Evolutionary conservation across 2,113 vertebrate species (phyloP).

Genomic region (Ammodytes marinus): DNA sequence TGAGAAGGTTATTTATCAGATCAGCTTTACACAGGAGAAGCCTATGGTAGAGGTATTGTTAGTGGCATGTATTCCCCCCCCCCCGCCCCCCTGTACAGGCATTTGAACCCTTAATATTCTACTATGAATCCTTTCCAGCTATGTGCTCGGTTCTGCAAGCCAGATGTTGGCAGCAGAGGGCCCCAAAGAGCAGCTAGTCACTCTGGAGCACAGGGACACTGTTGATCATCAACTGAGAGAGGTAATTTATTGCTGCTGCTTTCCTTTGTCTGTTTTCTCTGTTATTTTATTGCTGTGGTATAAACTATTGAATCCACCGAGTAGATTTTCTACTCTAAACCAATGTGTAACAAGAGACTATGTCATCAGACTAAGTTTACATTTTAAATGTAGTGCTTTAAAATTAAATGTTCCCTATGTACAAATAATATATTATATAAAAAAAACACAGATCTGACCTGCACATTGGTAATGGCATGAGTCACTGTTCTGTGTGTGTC

Average conservation of each 20-base stretch:
- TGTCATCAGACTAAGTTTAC: not conserved
- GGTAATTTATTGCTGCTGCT: constrained; percentile 73
- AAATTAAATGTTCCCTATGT: not conserved
- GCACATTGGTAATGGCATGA: not conserved
- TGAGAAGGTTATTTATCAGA: not conserved
- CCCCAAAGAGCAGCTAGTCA: constrained; percentile 75
- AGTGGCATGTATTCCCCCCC: no score
- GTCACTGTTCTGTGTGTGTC: not conserved
- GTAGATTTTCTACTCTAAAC: not conserved
- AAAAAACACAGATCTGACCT: not conserved
- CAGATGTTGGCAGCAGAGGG: constrained; percentile 78
- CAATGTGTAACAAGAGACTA: not conserved
- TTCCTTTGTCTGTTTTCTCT: constrained; percentile 65
- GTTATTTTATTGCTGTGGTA: constrained; percentile 4
- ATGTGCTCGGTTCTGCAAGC: constrained; percentile 78
- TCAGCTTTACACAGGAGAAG: not conserved
- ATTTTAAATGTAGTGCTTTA: not conserved
- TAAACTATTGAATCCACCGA: not conserved
- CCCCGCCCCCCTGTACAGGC: not conserved
- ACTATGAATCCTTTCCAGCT: constrained; percentile 67
- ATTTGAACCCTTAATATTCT: not conserved
- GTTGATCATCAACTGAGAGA: constrained; percentile 79
- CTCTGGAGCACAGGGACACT: constrained; percentile 75
- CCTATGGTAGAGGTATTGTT: not conserved
- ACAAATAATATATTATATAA: not conserved